A percentile compares a stretch with the other conserved stretches of the same genome.
phyloP scores from a whole-genome alignment of 2,888 invertebrate species.

The Leptinotarsa juncta region DNA sequence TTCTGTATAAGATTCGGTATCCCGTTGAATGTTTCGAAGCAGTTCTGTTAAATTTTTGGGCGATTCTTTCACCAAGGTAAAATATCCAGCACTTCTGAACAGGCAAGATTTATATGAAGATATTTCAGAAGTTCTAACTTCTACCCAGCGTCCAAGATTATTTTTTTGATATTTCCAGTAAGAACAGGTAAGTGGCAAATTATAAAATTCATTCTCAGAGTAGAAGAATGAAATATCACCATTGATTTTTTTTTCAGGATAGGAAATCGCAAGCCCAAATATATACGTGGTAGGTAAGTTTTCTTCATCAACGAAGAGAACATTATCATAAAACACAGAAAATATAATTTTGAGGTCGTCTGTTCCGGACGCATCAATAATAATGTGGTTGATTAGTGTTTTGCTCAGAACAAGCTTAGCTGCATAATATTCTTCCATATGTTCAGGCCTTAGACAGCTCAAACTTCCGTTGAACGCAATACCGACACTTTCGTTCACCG shows the following conservation, averaged over 20 bases:
- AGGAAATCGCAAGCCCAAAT: constrained; percentile 1
- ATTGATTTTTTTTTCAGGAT: background rate
- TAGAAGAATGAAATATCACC: background rate
- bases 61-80: background rate
- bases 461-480: constrained; percentile 4
- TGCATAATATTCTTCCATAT: background rate
- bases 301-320: constrained; percentile 4
- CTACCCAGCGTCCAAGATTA: constrained; percentile 4
- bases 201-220: background rate
- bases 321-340: background rate
- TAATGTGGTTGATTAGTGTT: background rate
- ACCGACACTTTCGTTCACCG: background rate
- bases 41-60: constrained; percentile 14
- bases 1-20: background rate
- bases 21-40: background rate
- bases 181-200: background rate
- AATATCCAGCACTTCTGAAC: background rate
- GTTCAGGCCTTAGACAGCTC: background rate
- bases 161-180: constrained; percentile 10
- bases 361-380: background rate
- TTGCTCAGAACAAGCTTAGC: background rate
- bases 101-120: background rate
- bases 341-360: background rate
- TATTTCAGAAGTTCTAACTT: background rate
- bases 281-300: background rate